Percentiles rank a stretch among this genome's conserved stretches.
Conservation (phyloP, 2,113 vertebrate species). For the Phylloscopus trochilus region DNA sequence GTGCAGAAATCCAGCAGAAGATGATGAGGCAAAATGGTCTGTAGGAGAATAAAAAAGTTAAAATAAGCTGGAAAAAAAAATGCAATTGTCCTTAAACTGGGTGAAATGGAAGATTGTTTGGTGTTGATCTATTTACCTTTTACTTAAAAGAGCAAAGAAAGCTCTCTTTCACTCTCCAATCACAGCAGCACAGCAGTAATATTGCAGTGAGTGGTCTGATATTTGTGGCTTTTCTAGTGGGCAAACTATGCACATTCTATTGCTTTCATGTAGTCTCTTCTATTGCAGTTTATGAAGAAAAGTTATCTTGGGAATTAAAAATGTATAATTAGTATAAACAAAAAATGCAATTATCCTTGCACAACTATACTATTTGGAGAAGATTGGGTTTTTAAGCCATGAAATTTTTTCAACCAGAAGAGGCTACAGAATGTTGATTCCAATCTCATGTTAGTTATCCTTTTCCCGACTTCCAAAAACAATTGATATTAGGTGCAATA, state of each 20-base stretch:
- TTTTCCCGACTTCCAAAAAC: neutral
- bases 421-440: neutral
- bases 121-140: neutral
- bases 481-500: neutral
- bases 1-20: neutral
- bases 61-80: neutral
- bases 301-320: neutral
- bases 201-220: neutral
- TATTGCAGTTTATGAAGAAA: neutral
- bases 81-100: neutral
- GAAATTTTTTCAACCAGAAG: neutral
- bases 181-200: neutral
- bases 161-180: neutral
- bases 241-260: neutral
- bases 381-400: neutral
- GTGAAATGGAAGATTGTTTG: neutral
- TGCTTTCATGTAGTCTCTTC: neutral
- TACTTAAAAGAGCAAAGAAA: neutral
- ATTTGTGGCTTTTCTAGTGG: neutral
- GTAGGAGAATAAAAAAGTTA: neutral
- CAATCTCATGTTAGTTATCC: neutral
- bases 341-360: neutral
- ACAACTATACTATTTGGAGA: neutral
- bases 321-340: neutral
- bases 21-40: neutral